Evolutionary conservation across 2,888 invertebrate species (phyloP).

Genomic region (Chymomyza fuscimana): DNA sequence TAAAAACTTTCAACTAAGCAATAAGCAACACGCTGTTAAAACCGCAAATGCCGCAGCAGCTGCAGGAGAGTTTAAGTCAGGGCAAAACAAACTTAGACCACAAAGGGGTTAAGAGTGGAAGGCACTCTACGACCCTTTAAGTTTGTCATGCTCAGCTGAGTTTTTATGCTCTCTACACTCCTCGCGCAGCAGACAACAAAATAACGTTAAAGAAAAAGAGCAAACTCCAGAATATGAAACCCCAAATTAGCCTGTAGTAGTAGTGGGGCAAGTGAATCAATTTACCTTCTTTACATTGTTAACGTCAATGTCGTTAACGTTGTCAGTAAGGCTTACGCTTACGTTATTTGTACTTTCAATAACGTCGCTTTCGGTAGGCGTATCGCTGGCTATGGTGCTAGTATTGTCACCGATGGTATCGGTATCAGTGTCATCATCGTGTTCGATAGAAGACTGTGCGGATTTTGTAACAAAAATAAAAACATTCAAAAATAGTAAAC

Average conservation of each 20-base stretch:
- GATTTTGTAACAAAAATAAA: constrained; percentile 34
- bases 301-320: constrained; percentile 5
- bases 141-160: background rate
- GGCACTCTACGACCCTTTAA: background rate
- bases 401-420: constrained; percentile 59
- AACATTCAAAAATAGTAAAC: constrained; percentile 36
- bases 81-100: background rate
- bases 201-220: constrained; percentile 17
- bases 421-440: constrained; percentile 61
- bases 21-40: constrained; percentile 1
- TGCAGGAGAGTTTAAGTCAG: background rate
- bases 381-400: constrained; percentile 60
- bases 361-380: constrained; percentile 63
- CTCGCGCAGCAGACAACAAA: constrained; percentile 13
- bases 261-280: constrained; percentile 10
- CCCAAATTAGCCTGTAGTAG: background rate
- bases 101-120: background rate
- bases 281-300: constrained; percentile 55
- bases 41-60: background rate
- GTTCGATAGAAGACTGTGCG: constrained; percentile 56
- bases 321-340: background rate
- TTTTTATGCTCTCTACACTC: background rate
- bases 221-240: background rate
- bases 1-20: constrained; percentile 16
- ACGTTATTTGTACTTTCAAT: constrained; percentile 35